phyloP scores from a whole-genome alignment of 2,797 vertebrate species.

The Enteromius viviparus region DNA sequence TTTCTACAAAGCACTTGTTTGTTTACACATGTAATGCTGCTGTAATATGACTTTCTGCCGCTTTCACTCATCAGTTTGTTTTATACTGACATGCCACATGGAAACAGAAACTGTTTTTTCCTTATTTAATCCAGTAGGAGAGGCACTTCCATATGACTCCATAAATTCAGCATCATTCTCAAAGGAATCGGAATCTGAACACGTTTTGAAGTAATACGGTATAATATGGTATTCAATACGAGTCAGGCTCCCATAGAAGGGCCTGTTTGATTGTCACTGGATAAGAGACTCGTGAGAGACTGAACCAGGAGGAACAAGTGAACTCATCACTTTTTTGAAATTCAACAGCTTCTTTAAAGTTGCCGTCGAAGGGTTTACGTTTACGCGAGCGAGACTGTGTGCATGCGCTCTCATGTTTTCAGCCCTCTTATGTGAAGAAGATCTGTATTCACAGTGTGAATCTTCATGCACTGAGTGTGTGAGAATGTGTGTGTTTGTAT shows the following conservation, averaged over 20 bases:
- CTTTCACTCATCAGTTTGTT: constrained; percentile 22
- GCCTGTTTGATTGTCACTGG: constrained; percentile 40
- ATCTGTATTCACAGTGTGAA: not conserved
- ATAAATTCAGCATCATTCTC: constrained; percentile 47
- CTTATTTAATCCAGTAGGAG: constrained; percentile 37
- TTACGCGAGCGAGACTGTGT: not conserved
- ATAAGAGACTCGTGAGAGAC: constrained; percentile 50
- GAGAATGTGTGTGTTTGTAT: not conserved
- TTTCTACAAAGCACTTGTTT: constrained; percentile 39
- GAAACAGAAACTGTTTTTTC: constrained; percentile 40
- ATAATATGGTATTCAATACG: constrained; percentile 40
- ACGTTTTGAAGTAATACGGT: constrained; percentile 33
- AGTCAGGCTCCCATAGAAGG: constrained; percentile 33
- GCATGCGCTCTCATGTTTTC: constrained; percentile 22
- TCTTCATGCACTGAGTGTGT: not conserved
- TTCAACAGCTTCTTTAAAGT: constrained; percentile 48
- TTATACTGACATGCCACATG: constrained; percentile 15
- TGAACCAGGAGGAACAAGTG: constrained; percentile 39
- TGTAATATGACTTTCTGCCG: constrained; percentile 31
- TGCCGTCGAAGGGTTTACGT: constrained; percentile 24
- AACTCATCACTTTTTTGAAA: constrained; percentile 41
- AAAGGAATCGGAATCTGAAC: constrained; percentile 41
- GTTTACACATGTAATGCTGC: constrained; percentile 35
- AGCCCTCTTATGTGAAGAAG: constrained; percentile 18
- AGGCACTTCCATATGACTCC: constrained; percentile 36